Evolutionary conservation across 2,888 invertebrate species (phyloP), one percentile per base, ranked within the genome.

Genomic region (Scaptomyza caliginosa): DNA sequence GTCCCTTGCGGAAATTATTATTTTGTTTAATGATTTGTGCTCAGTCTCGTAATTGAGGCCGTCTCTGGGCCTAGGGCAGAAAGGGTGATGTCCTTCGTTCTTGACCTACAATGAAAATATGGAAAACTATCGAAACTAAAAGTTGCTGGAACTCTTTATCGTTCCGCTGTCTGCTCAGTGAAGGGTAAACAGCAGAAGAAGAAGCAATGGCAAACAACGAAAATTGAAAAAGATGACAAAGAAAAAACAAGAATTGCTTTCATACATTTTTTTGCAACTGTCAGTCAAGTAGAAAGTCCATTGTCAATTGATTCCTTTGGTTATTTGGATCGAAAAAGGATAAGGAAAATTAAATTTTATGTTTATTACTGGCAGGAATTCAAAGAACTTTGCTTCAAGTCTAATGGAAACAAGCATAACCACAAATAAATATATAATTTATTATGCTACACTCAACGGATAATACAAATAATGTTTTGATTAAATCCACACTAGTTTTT

Each of bases 11-110:
- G 86, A 86, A 88, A 86, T 86, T 88, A 86, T 88, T 86, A 86
- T 86, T 86, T 82, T 86, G 86, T 80, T 88, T 85, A 88, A 86
- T 86, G 86, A 86, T 88, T 86, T 88, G 88, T 83, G 83, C 82
- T 81, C 79, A 66, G 78, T 78, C 82, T 78, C 67, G 87, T 85
- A 83, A 83, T 83, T 83, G 87, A 63, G 76, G 68, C 68, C 59
- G 63, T n/a, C n/a, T n/a, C n/a, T n/a, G n/a, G 36, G 58, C 49
- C 30, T 16, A 56, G 30, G 60, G 60, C 51, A 32, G 39, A 46
- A 45, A 57, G 34, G 45, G 42, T 45, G 28, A 19, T 16, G 36
- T 32, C 32, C 17, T 40, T 43, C 54, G 84, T 46, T 70, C 84
- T 83, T 83, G 80, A 75, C 81, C 80, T 73, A 72, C 62, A 78